Evolutionary conservation across 1,140 invertebrate species (phyloP), one percentile per base, ranked within the genome.

Genomic region (Drosophila bifasciata): DNA sequence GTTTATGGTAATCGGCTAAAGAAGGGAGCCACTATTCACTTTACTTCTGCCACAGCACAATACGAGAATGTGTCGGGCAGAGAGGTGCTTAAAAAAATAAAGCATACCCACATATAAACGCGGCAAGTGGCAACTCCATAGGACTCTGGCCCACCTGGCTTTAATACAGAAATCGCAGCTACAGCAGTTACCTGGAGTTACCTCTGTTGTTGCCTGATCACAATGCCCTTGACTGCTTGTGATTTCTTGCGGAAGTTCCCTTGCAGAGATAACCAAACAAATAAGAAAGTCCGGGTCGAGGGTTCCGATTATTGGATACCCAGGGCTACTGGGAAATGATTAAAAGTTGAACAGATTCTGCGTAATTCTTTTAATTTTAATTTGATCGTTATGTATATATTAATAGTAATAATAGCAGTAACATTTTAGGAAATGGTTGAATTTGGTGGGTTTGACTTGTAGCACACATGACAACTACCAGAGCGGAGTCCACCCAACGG

Each of bases 111-210:
- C n/a, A n/a, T n/a, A n/a, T n/a, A n/a, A n/a, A n/a, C n/a, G n/a
- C n/a, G n/a, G n/a, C n/a, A n/a, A n/a, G n/a, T n/a, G n/a, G n/a
- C n/a, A 73, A 60, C 70, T 78, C 60, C 71, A 66, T 52, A 53
- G 11, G 32, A 13, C 5, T 36, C 11, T 13, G 32, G 11, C 67
- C 50, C 61, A 49, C 50, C 58, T 55, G 56, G 76, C 50, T 72
- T 81, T 86, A 86, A 85, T 85, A 85, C 86, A 80, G 76, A 88
- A 77, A 86, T 86, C 77, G 77, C 78, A 77, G 77, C 68, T 78
- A 69, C 73, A 88, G 74, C 81, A 78, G 69, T 81, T 85, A 77
- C 32, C 32, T 36, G 11, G 58, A 49, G 63, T n/a, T n/a, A n/a
- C 64, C 51, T 71, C 43, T 61, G 55, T 61, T 40, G 61, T 48